Conservation (phyloP, 2,113 vertebrate species). For the Cephalopholis sonnerati region DNA sequence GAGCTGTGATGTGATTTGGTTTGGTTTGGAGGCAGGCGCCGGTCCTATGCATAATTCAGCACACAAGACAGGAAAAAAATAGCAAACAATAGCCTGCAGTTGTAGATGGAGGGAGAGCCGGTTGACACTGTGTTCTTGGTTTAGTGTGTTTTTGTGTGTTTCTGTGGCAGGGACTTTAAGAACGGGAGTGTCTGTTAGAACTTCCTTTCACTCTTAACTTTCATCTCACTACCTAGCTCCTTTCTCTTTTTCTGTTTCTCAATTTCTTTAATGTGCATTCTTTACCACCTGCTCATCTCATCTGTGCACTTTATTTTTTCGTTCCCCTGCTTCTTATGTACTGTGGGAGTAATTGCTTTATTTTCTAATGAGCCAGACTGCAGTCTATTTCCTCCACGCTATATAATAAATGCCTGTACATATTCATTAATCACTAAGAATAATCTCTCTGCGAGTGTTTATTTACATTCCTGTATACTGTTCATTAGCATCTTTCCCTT, state of each 20-base stretch:
- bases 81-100: conserved; percentile 65
- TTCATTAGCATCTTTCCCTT: conserved; percentile 34
- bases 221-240: background rate
- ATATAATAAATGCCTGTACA: background rate
- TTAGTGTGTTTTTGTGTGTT: conserved; percentile 18
- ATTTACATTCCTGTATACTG: conserved; percentile 28
- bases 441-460: conserved; percentile 13
- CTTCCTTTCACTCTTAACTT: conserved; percentile 8
- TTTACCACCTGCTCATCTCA: background rate
- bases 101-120: conserved; percentile 23
- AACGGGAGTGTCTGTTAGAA: background rate
- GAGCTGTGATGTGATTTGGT: conserved; percentile 48
- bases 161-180: background rate
- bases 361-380: background rate
- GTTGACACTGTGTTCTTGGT: conserved; percentile 45
- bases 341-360: background rate
- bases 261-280: background rate
- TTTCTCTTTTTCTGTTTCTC: conserved; percentile 2
- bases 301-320: background rate
- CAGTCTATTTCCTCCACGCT: background rate
- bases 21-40: conserved; percentile 35
- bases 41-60: conserved; percentile 68
- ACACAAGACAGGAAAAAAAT: conserved; percentile 50
- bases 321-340: background rate
- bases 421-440: conserved; percentile 17